phyloP scores from a whole-genome alignment of 1,140 invertebrate genomes.

The Lucilia cuprina region DNA sequence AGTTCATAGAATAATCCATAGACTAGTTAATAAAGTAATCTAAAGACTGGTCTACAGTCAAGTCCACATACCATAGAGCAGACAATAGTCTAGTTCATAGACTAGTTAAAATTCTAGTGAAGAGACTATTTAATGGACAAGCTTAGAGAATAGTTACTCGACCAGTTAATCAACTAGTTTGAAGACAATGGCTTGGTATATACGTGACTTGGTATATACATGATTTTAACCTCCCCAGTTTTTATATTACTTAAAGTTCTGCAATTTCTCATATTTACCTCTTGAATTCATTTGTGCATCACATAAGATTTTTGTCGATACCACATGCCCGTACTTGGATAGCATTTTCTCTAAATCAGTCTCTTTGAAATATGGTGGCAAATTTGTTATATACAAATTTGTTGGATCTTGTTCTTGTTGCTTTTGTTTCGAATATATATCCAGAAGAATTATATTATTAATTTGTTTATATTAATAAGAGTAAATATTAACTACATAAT shows the following conservation, averaged over 20 bases:
- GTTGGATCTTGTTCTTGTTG: conserved; percentile 99
- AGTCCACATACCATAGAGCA: too few species aligned
- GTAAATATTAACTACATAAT: not conserved
- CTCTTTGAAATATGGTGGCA: conserved; percentile 92
- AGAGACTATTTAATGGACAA: too few species aligned
- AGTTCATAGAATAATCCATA: too few species aligned
- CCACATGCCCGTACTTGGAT: conserved; percentile 90
- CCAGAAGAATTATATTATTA: not conserved
- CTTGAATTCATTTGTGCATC: conserved; percentile 92
- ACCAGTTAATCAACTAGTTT: too few species aligned
- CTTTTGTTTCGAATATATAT: conserved; percentile 65
- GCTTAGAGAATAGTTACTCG: too few species aligned
- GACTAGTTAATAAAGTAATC: too few species aligned
- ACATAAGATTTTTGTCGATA: conserved; percentile 94
- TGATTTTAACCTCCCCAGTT: too few species aligned
- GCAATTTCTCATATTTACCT: conserved; percentile 65
- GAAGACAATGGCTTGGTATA: too few species aligned
- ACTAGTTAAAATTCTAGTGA: too few species aligned
- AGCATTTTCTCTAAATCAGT: conserved; percentile 91
- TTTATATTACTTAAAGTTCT: not conserved
- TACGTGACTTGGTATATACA: too few species aligned
- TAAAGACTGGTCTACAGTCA: too few species aligned
- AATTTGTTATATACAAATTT: conserved; percentile 98
- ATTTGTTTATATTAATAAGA: conserved; percentile 37
- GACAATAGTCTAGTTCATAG: too few species aligned